Base-by-base conservation (phyloP, 1,140 invertebrate species). In the Psilanteris sp. region DNA sequence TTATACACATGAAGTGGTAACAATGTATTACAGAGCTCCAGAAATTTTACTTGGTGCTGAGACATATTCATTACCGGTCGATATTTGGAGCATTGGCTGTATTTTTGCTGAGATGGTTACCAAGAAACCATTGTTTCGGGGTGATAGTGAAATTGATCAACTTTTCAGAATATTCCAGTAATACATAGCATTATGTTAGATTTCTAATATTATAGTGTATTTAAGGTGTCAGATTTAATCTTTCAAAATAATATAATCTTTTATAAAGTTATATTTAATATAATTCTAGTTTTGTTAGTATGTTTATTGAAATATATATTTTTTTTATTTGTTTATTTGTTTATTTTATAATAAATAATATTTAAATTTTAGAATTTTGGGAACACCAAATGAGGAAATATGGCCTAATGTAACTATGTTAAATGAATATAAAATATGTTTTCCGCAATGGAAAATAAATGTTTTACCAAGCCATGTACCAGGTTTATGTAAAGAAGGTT, bases 1-100 rank as follows among this genome's bases (percentile, higher is more conserved):
- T 27, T 99, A 98, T 83, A 99, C 98, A 1, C 98, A 99, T 87
- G 98, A 99, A 91, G 96, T 99, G 31, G 98, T 99, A 1, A 99
- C 98, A 2, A 89, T 99, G 5, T 99, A 98, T 98, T 99, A 99
- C 83, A 91, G 98, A 83, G 96, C 98, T 0, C 98, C 98, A 0
- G 98, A 99, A 90, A 96, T 99, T 24, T 90, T 99, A 2, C 89
- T 99, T 0, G 98, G 98, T 0, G 92, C 93, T 0, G 90, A 90
- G 4, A 90, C 95, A 36, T 99, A 99, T 81, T 96, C 97, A 0
- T 98, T 96, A 66, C 95, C 96, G 0, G 93, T 99, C 36, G 98
- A 99, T 86, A 93, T 99, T 46, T 99, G 98, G 98, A 97, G 96
- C 6, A 92, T 99, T 79, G 98, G 97, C 9, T 97, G 96, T 85